Base-by-base conservation (phyloP, 2,113 vertebrate species). In the Onychostruthus taczanowskii region DNA sequence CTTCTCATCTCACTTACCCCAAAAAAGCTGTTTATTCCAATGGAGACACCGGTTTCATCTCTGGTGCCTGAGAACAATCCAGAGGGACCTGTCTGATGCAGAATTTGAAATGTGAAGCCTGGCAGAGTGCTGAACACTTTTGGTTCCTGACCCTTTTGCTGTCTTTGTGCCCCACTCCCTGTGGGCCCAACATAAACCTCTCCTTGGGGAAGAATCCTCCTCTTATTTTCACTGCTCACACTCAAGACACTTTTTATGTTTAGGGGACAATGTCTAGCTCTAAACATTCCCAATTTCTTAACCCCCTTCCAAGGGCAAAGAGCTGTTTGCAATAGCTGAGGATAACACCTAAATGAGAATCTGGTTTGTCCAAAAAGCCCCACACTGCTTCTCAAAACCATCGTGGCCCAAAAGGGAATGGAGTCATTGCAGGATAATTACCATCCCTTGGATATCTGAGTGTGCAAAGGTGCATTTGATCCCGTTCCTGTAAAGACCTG, bases 391-490 rank as follows among this genome's bases (percentile, higher is more conserved):
- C 28, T 30, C 1, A 8, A 70, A 86, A 62, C 43, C n/a, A 62
- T 9, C 17, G 1, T 16, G 56, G 20, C 33, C 52, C 49, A 4
- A 69, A 70, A 41, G 11, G 62, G 59, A 56, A 66, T 24, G 22
- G 83, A 91, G 35, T 12, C 27, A 18, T 35, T 78, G 64, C 46
- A 73, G 46, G 79, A 59, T 89, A 56, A 95, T 90, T 46, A 68
- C 46, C 50, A 55, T 68, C 55, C 70, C 80, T 85, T 27, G 63
- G 84, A 27, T 22, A n/a, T 61, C 10, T 16, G 53, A 53, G 79
- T 22, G 76, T 64, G 81, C 89, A 95, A 80, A 95, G 66, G 69
- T 93, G 85, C 83, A 90, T 76, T 96, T 90, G 95, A 72, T 95
- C 43, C 80, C 68, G 0, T 94, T 94, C 76, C 70, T 93, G 85